Base-by-base conservation (phyloP, 2,113 vertebrate species). In the Solenodon paradoxus region DNA sequence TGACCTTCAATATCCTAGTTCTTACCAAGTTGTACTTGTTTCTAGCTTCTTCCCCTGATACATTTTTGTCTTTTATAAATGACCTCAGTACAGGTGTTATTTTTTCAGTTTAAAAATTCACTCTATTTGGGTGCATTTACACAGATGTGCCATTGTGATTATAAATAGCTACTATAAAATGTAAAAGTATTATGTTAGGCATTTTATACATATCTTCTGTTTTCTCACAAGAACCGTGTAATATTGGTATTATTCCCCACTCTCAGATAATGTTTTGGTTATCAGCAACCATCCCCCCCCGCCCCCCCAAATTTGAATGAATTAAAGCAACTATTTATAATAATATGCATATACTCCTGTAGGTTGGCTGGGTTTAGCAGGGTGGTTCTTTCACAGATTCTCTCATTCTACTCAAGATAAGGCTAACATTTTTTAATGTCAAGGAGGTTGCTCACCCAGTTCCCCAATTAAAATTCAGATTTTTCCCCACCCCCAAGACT, bases 401-500 rank as follows among this genome's bases (percentile, higher is more conserved):
- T n/a, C n/a, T n/a, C n/a, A n/a, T n/a, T n/a, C n/a, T 84, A 22
- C 32, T 64, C 57, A 64, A 88, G 84, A 81, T 77, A 77, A 83
- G 19, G 77, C 22, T 59, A 40, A 47, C 3, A 0, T 55, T 89
- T 92, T 77, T 79, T 81, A 92, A 88, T 78, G 80, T 96, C 92
- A 88, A 85, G 45, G 80, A 80, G 81, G 75, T 24, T 85, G 83
- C 59, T 89, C 15, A 1, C 51, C 59, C 13, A 53, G 79, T 57
- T 42, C 63, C 55, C 77, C 84, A 81, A 85, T 95, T 92, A 90
- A 96, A 96, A 96, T 90, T 84, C 81, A 88, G 53, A 59, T 74
- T 78, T 79, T 83, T 90, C 74, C 40, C 61, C n/a, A n/a, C n/a
- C n/a, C n/a, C n/a, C 71, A 81, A 30, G 49, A 35, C 77, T 94